Conservation (phyloP, 2,797 vertebrate genomes). For the Cetoscarus ocellatus region DNA sequence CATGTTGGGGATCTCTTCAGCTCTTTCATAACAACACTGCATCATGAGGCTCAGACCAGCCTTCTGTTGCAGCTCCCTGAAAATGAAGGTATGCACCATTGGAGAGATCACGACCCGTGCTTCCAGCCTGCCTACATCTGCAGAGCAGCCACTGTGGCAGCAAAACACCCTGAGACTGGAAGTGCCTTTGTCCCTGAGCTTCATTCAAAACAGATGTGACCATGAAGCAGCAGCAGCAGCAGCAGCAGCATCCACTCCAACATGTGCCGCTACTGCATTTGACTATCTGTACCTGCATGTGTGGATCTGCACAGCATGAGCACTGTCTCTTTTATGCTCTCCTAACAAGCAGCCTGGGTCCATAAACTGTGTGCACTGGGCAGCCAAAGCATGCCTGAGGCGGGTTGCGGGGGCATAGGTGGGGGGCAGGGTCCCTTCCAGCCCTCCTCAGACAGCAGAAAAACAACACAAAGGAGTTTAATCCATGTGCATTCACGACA, state of each 20-base stretch:
- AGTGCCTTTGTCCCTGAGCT: slow-evolving; percentile 70
- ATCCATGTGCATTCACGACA: slow-evolving; percentile 66
- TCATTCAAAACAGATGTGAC: slow-evolving; percentile 75
- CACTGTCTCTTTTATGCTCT: neutral
- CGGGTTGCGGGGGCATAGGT: slow-evolving; percentile 12
- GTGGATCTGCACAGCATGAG: neutral
- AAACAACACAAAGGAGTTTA: slow-evolving; percentile 75
- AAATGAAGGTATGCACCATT: slow-evolving; percentile 8
- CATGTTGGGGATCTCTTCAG: too few relatives aligned
- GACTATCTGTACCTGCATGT: slow-evolving; percentile 9
- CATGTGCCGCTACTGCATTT: slow-evolving; percentile 51
- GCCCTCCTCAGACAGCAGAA: slow-evolving; percentile 46
- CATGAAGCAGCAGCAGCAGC: slow-evolving; percentile 53
- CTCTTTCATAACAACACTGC: too few relatives aligned
- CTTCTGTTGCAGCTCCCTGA: neutral
- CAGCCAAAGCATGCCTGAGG: slow-evolving; percentile 34
- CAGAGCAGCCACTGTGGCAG: slow-evolving; percentile 50
- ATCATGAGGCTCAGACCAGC: neutral
- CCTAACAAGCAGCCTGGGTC: slow-evolving; percentile 18
- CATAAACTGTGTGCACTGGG: slow-evolving; percentile 1
- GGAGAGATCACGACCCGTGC: slow-evolving; percentile 38
- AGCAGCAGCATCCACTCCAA: slow-evolving; percentile 55
- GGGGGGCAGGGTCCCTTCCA: slow-evolving; percentile 64
- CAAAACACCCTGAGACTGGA: slow-evolving; percentile 32
- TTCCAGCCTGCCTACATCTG: slow-evolving; percentile 59